Base-by-base conservation (phyloP, 2,113 vertebrate species). In the Aplodontia rufa region DNA sequence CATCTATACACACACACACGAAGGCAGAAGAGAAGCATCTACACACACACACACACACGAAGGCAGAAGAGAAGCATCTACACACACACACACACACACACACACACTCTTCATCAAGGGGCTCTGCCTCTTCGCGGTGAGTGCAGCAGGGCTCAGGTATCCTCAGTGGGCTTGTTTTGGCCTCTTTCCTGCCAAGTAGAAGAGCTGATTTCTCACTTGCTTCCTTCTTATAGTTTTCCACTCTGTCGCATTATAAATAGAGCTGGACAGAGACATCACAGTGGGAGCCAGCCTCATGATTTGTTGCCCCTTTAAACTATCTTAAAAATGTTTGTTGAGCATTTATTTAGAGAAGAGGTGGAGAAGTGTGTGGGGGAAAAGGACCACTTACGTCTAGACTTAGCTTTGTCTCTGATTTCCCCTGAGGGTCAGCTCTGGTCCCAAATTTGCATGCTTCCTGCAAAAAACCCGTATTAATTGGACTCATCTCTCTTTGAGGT, bases 241-340 rank as follows among this genome's bases (percentile, higher is more conserved):
- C 79, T 53, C 75, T 64, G 60, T 90, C 53, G 37, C 28, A 19
- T 96, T 90, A 62, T 84, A 96, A 94, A 79, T 66, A 88, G 90
- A 95, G 68, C 69, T 79, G 81, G 90, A 82, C 72, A 79, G 78
- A 95, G 76, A 28, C 66, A 53, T 92, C 85, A 11, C 72, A 19
- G 82, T 86, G 79, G 78, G 96, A 88, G 83, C 47, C 91, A 76
- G 17, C n/a, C 76, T 79, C 68, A 5, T 82, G 84, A 75, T 91
- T 88, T 86, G 78, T 60, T 91, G 85, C 35, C 74, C 75, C 85
- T 90, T 91, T 75, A 90, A 96, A 86, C 83, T 76, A 83, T 83
- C 93, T 85, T 72, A 8, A 88, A 94, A 97, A 95, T 95, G 89
- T 91, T 85, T 93, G 62, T 69, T 86, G 68, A 74, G 20, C 66